A percentile compares a stretch with the other conserved stretches of the same genome.
These are phyloP conservation scores for Pangasius macronema DNA, from an alignment of 2,797 vertebrate genomes.

Conservation along the genomic window DNA sequence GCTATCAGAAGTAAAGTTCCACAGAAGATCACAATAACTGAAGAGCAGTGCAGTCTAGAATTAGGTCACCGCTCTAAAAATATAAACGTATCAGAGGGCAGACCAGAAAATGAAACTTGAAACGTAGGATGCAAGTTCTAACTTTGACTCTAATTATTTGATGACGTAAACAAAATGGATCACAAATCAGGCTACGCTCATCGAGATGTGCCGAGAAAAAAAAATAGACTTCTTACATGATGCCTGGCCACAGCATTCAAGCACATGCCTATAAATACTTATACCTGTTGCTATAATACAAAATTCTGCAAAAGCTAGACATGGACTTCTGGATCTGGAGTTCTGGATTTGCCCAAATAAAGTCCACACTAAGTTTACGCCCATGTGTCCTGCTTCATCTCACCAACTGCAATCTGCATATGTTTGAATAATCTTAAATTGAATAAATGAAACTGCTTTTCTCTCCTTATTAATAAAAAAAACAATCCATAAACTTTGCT, in stretches of 20 bases:
- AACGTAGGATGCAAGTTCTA: background rate
- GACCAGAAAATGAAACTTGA: background rate
- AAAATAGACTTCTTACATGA: background rate
- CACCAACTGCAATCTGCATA: background rate
- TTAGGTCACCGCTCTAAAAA: background rate
- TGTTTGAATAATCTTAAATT: background rate
- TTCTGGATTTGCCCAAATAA: background rate
- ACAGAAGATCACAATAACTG: background rate
- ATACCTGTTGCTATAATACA: background rate
- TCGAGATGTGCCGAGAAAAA: background rate
- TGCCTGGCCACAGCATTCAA: background rate
- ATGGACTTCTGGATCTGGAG: background rate
- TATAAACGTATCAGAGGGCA: background rate
- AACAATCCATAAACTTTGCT: background rate
- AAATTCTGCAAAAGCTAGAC: background rate
- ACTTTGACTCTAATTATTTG: background rate
- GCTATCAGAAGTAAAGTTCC: background rate
- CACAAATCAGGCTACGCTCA: background rate
- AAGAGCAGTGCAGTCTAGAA: background rate
- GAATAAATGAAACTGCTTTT: background rate
- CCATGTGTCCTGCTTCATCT: background rate
- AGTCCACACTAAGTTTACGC: background rate
- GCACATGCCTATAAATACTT: background rate
- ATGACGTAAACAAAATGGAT: background rate
- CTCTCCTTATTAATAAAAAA: background rate